phyloP scores from a whole-genome alignment of 2,797 vertebrate species.

The Phataginus tetradactyla region DNA sequence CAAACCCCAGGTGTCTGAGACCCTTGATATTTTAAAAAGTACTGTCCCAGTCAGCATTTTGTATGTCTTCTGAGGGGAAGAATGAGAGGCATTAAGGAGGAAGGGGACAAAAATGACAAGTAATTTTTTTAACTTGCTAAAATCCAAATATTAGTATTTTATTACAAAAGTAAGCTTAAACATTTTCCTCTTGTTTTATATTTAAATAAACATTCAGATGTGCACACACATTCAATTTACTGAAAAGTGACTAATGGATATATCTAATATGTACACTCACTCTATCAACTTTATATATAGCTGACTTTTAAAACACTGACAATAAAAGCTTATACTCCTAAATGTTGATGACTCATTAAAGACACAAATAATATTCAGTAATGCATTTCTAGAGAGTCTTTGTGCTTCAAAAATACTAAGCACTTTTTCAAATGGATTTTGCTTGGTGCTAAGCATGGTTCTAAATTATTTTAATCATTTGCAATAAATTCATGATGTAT shows the following conservation, averaged over 20 bases:
- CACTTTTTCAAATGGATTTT: slow-evolving; percentile 22
- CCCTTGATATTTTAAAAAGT: background rate
- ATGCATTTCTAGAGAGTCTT: background rate
- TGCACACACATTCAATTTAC: background rate
- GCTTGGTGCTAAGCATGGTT: slow-evolving; percentile 34
- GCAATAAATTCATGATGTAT: slow-evolving; percentile 15
- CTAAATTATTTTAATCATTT: background rate
- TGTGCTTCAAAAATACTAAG: slow-evolving; percentile 8
- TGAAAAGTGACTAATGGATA: slow-evolving; percentile 14
- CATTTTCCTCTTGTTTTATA: background rate
- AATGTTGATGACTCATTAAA: slow-evolving; percentile 23
- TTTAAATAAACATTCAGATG: background rate
- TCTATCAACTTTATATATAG: slow-evolving; percentile 33
- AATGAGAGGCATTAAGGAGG: background rate
- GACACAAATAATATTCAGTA: background rate
- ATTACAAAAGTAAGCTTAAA: background rate
- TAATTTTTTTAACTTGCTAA: background rate
- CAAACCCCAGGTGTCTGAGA: background rate
- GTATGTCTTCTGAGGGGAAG: background rate
- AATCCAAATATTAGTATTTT: background rate
- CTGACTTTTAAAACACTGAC: slow-evolving; percentile 40
- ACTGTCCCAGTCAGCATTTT: background rate
- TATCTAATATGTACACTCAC: background rate
- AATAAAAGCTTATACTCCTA: background rate
- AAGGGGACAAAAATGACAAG: background rate